These are phyloP conservation scores for Euzetes globulus DNA, from an alignment of 2,888 invertebrate species.

Conservation along the genomic window DNA sequence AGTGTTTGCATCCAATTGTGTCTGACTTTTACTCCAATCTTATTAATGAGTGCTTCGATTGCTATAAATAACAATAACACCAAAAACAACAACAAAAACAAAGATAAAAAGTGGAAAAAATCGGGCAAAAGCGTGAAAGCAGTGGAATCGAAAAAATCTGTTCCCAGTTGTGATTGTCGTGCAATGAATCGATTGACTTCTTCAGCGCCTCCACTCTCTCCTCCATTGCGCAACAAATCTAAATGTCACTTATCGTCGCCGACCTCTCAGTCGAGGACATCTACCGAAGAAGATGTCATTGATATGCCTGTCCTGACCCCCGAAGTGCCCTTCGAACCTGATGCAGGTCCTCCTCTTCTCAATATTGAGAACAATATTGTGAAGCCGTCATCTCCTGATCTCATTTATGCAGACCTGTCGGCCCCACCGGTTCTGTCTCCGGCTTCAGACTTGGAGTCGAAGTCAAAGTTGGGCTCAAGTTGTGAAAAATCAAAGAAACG, in stretches of 20 bases:
- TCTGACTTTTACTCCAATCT: background rate
- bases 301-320: constrained; percentile 1
- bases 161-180: background rate
- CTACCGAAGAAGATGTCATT: background rate
- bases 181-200: background rate
- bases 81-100: background rate
- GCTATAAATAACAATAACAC: background rate
- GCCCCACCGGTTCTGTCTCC: background rate
- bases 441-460: background rate
- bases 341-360: background rate
- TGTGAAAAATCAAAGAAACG: background rate
- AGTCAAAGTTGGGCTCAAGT: background rate
- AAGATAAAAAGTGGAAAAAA: background rate
- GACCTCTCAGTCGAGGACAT: background rate
- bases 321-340: background rate
- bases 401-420: background rate
- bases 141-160: background rate
- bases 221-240: background rate
- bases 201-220: background rate
- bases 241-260: background rate
- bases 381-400: background rate
- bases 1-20: no score
- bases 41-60: background rate
- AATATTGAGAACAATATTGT: background rate
- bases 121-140: background rate